Evolutionary conservation across 1,140 invertebrate genomes (phyloP), one percentile per base, ranked within the genome.

Genomic region (Odontomachus brunneus): DNA sequence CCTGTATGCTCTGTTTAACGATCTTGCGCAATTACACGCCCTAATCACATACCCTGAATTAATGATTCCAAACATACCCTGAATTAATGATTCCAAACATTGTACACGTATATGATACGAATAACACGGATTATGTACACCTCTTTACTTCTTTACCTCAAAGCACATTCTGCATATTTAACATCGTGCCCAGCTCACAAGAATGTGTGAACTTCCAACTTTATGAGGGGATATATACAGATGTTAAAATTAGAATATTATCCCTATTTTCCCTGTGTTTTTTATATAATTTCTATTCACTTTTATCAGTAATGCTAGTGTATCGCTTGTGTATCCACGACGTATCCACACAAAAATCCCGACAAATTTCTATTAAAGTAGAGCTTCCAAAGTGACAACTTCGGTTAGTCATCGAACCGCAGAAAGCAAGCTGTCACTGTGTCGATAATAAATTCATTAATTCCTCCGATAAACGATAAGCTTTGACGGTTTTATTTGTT

Each of bases 21-120:
- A 51, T 22, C 4, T 51, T 4, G 24, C 3, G 4, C 44, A 66
- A 66, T 29, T 51, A 11, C 33, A 76, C 19, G 22, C 62, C 24
- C 48, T 76, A 76, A 76, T 66, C 48, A 53, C n/a, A n/a, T 53
- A 53, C 15, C 33, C 5, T 76, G 74, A 76, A 76, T 76, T 66
- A 76, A 76, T 76, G 29, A 74, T 73, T 44, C 19, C 33, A 3
- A 22, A n/a, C 48, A 38, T 53, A 53, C 15, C 33, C 5, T 76
- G 74, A 76, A 76, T 76, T 66, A 76, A 76, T 76, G 29, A 74
- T 73, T 44, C 19, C 33, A 3, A 22, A n/a, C 48, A 38, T 38
- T 11, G 38, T 1, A 15, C 15, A 66, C 33, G 15, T 17, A 9
- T 33, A 22, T n/a, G n/a, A 62, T 15, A 38, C 5, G 24, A 24